phyloP scores from a whole-genome alignment of 2,888 invertebrate genomes.

The Melanophora roralis region DNA sequence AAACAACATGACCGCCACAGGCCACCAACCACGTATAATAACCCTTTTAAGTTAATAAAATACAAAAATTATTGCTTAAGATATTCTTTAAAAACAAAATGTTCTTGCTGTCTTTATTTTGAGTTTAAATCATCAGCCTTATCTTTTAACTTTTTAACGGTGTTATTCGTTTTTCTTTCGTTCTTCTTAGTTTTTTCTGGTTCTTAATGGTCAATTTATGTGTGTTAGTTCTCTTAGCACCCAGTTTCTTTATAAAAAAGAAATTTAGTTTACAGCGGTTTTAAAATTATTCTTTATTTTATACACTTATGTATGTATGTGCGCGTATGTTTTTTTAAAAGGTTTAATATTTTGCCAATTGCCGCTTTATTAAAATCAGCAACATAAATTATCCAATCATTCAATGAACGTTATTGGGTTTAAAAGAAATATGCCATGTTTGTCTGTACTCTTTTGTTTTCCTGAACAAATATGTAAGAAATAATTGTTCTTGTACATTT shows the following conservation, averaged over 20 bases:
- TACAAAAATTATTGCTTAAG: too few species aligned
- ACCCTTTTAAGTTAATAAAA: too few species aligned
- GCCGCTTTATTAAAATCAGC: too few species aligned
- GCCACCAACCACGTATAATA: too few species aligned
- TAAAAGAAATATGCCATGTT: too few species aligned
- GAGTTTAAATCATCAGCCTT: background rate
- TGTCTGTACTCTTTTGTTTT: too few species aligned
- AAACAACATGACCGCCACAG: too few species aligned
- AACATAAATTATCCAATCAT: background rate
- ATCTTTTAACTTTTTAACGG: background rate
- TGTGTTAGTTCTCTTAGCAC: slow-evolving; percentile 39
- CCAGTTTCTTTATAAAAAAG: slow-evolving; percentile 33
- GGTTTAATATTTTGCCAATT: background rate
- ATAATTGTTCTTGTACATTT: background rate
- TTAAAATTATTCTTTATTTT: background rate
- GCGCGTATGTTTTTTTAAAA: background rate
- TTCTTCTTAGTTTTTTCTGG: background rate
- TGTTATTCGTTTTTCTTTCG: background rate
- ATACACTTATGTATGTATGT: background rate
- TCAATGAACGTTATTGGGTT: background rate
- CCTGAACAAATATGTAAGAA: background rate
- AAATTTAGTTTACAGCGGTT: background rate
- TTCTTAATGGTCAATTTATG: slow-evolving; percentile 1
- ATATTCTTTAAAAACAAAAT: too few species aligned
- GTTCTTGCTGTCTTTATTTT: background rate